Evolutionary conservation across 2,113 vertebrate genomes (phyloP).

Genomic region (Periophthalmodon schlosseri): DNA sequence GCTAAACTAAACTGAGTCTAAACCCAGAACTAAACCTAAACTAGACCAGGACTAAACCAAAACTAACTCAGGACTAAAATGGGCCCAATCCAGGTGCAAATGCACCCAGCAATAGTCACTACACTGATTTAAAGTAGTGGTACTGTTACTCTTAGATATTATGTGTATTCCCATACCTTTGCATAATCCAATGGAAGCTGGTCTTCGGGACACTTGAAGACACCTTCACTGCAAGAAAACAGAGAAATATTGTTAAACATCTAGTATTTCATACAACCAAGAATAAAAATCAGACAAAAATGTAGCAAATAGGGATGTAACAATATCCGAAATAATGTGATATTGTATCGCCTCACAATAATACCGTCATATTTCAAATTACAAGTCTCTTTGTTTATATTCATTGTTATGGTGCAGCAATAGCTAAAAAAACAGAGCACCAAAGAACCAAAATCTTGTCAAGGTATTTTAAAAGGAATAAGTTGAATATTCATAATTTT

Average conservation of each 20-base stretch:
- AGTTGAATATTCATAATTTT: too few species aligned
- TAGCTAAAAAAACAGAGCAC: too few species aligned
- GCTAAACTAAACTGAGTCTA: not conserved
- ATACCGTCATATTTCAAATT: too few species aligned
- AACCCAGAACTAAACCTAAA: not conserved
- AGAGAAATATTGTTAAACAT: not conserved
- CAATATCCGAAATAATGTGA: too few species aligned
- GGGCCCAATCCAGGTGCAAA: too few species aligned
- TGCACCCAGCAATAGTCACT: not conserved
- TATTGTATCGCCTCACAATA: too few species aligned
- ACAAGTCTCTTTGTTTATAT: too few species aligned
- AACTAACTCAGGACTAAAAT: not conserved
- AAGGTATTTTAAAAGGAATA: too few species aligned
- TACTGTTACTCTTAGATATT: too few species aligned
- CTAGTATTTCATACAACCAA: constrained; percentile 16
- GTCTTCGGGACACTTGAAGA: constrained; percentile 93
- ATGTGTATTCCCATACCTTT: constrained; percentile 79
- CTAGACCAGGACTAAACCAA: not conserved
- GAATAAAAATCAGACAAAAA: constrained; percentile 16
- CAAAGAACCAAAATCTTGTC: too few species aligned
- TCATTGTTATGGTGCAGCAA: too few species aligned
- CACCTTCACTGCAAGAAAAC: constrained; percentile 83
- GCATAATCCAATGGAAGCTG: constrained; percentile 91
- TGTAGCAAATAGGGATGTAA: too few species aligned
- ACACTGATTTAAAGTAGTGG: not conserved